Evolutionary conservation across 2,888 invertebrate species (phyloP).

Genomic region (Pardosa pseudoannulata): DNA sequence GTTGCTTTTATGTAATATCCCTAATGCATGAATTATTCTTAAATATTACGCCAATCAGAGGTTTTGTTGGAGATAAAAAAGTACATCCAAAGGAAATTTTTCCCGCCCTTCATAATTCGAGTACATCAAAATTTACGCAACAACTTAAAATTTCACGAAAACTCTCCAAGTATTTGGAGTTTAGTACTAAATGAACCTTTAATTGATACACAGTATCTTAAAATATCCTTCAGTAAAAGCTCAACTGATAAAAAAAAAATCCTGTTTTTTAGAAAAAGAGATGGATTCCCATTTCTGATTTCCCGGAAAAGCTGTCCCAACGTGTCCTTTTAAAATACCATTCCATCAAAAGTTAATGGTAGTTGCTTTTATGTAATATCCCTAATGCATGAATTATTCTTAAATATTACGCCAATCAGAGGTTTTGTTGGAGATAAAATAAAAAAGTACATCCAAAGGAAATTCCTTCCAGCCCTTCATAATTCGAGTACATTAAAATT

Average conservation of each 20-base stretch:
- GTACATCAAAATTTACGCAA: not conserved
- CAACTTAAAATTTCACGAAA: not conserved
- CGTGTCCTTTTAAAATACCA: too few species aligned
- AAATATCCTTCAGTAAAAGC: conserved; percentile 31
- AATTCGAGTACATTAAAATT: not conserved
- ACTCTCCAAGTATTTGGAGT: not conserved
- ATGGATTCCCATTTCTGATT: too few species aligned
- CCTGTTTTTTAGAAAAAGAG: too few species aligned
- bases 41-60: not conserved
- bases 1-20: not conserved
- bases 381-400: not conserved
- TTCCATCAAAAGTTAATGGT: too few species aligned
- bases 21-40: not conserved
- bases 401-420: not conserved
- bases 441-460: not conserved
- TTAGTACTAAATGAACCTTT: conserved; percentile 56
- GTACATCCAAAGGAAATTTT: not conserved
- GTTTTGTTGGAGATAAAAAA: not conserved
- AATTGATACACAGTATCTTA: conserved; percentile 56
- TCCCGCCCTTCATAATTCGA: not conserved
- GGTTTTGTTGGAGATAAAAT: not conserved
- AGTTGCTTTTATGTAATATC: not conserved
- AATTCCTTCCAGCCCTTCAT: not conserved
- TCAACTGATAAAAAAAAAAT: too few species aligned
- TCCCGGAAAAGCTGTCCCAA: too few species aligned